phyloP scores from a whole-genome alignment of 2,113 vertebrate genomes.

The Aphyosemion australe region DNA sequence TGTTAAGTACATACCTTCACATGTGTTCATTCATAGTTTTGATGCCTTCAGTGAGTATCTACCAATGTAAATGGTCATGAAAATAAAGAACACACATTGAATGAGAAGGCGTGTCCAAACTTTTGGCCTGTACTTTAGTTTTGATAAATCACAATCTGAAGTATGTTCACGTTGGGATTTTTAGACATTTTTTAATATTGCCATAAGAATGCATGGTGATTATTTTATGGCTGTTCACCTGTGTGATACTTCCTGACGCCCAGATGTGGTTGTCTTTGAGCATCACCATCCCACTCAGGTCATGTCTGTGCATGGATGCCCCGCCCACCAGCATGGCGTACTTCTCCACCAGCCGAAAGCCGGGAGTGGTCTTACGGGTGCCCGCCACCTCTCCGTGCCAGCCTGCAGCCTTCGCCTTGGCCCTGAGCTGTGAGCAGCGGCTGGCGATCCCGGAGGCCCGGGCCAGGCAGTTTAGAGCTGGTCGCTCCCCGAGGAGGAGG shows the following conservation, averaged over 20 bases:
- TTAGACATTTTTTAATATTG: not conserved
- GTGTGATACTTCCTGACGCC: slow-evolving; percentile 80
- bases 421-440: slow-evolving; percentile 62
- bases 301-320: slow-evolving; percentile 80
- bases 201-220: not conserved
- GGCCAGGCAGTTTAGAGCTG: slow-evolving; percentile 84
- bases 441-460: slow-evolving; percentile 85
- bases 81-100: too few relatives aligned
- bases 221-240: slow-evolving; percentile 62
- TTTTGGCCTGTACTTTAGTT: too few relatives aligned
- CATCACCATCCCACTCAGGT: slow-evolving; percentile 85
- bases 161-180: too few relatives aligned
- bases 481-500: slow-evolving; percentile 84
- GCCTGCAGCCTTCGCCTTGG: slow-evolving; percentile 30
- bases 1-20: too few relatives aligned
- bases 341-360: slow-evolving; percentile 87
- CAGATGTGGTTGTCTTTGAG: slow-evolving; percentile 87
- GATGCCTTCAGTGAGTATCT: too few relatives aligned
- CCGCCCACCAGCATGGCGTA: slow-evolving; percentile 85
- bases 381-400: slow-evolving; percentile 84
- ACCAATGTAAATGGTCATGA: too few relatives aligned
- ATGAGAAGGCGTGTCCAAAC: too few relatives aligned
- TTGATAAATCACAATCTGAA: too few relatives aligned
- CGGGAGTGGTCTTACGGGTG: slow-evolving; percentile 87
- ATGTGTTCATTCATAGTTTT: too few relatives aligned